Evolutionary conservation across 2,797 vertebrate genomes (phyloP), one percentile per base, ranked within the genome.

Genomic region (Anguilla pacifica): DNA sequence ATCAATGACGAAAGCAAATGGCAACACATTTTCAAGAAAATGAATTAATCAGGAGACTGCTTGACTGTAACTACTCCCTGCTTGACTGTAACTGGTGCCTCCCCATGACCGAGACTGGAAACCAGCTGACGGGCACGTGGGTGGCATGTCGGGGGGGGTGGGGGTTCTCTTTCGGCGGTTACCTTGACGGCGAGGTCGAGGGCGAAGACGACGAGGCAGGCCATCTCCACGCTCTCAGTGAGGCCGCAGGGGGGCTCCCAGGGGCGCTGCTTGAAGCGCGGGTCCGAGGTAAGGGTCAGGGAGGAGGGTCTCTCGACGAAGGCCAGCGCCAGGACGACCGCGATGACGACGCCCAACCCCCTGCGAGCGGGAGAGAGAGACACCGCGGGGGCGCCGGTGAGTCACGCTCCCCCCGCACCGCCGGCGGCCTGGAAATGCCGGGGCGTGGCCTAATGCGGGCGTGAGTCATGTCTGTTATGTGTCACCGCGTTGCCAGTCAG

Each of bases 231-330:
- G 39, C 93, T 89, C 89, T 97, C 95, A 0, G 94, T 97, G 7
- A 97, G 89, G 49, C 96, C 96, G 0, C 97, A 97, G 0, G 95
- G 96, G 0, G 96, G 95, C 6, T 96, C 90, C 96, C 96, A 97
- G 0, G 93, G 86, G 0, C 84, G 86, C 0, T 0, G 13, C 49
- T 96, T 96, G 87, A 91, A 96, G 59, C 96, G 94, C 0, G 96
- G 90, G 0, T 97, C 97, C 0, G 97, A 95, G 0, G 96, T 96
- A 19, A 92, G 0, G 0, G 95, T 96, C 53, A 97, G 89, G 0
- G 97, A 97, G 3, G 96, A 97, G 0, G 96, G 97, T 0, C 89
- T 94, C 77, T 97, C 96, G 0, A 96, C 0, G 15, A 97, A 97
- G 39, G 96, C 96, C 94, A 97, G 81, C 28, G 91, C 91, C 93